Evolutionary conservation across 2,113 vertebrate genomes (phyloP).

Genomic region (Calonectris borealis): DNA sequence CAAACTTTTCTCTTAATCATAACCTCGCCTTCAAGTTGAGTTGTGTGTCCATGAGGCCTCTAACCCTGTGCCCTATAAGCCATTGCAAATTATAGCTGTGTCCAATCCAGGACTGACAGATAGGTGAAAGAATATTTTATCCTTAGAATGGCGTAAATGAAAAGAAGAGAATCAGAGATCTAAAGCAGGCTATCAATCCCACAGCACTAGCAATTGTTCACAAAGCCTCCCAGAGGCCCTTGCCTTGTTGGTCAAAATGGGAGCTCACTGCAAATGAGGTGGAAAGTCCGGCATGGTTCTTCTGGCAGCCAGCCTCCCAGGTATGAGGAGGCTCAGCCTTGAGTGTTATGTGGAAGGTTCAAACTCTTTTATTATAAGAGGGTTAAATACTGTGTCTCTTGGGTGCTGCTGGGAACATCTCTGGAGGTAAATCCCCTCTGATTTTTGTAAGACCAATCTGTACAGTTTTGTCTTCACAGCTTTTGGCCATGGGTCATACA

Average conservation of each 20-base stretch:
- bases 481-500: background rate
- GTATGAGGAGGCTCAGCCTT: background rate
- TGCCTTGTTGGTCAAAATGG: background rate
- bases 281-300: accelerated
- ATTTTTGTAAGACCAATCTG: background rate
- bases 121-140: background rate
- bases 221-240: background rate
- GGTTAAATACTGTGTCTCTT: background rate
- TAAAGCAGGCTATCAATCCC: background rate
- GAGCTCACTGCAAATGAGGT: background rate
- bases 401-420: background rate
- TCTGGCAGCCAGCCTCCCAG: background rate
- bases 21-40: background rate
- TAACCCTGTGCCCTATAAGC: background rate
- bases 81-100: background rate
- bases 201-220: background rate
- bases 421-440: background rate
- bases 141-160: background rate
- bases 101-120: background rate
- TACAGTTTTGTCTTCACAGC: background rate
- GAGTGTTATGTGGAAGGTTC: background rate
- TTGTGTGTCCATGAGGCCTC: background rate
- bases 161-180: background rate
- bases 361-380: background rate
- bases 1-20: background rate